A percentile compares a stretch with the other conserved stretches of the same genome.
Conservation (phyloP, 2,113 vertebrate genomes). For the Machaerirhynchus nigripectus region DNA sequence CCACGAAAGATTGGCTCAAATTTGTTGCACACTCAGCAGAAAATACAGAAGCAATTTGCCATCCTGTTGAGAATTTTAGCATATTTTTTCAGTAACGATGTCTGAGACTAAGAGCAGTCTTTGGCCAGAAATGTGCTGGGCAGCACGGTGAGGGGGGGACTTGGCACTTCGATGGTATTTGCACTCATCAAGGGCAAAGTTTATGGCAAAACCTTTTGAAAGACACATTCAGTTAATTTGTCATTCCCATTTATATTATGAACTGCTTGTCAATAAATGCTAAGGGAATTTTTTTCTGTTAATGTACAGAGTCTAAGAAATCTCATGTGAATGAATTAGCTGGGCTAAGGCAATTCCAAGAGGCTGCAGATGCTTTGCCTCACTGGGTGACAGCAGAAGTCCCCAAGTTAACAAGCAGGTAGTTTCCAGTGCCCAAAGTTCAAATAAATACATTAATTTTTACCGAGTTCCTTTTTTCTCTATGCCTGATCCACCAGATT, state of each 20-base stretch:
- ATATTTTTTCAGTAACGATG: not conserved
- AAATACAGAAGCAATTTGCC: not conserved
- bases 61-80: not conserved
- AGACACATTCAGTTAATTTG: not conserved
- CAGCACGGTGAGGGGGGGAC: not conserved
- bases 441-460: not conserved
- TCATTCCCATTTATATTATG: not conserved
- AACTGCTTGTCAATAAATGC: not conserved
- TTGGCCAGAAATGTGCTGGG: not conserved
- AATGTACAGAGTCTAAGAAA: not conserved
- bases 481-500: not conserved
- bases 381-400: not conserved
- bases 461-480: not conserved
- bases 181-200: not conserved
- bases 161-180: conserved; percentile 1
- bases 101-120: not conserved
- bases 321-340: not conserved
- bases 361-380: not conserved
- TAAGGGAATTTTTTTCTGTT: not conserved
- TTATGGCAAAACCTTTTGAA: not conserved
- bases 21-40: not conserved
- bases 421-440: not conserved
- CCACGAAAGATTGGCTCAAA: not conserved
- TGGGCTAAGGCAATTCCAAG: not conserved
- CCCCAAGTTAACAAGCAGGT: not conserved